A percentile compares a stretch with the other conserved stretches of the same genome.
These are phyloP conservation scores for Diplodus sargus DNA, from an alignment of 2,797 vertebrate genomes.

Conservation along the genomic window DNA sequence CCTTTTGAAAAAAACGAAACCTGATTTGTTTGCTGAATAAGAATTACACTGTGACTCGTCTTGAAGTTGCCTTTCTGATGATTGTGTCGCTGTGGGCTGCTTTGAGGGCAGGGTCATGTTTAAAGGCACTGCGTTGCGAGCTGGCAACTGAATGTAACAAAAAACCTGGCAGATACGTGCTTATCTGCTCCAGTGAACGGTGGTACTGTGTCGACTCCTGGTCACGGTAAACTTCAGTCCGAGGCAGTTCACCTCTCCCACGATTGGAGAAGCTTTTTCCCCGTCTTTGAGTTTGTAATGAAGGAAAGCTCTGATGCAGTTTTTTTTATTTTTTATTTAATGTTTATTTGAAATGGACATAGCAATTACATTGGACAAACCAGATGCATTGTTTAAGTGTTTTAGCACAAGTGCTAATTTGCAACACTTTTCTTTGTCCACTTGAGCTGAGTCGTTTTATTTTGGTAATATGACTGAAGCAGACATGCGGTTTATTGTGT, in stretches of 20 bases:
- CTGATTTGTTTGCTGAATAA: conserved; percentile 55
- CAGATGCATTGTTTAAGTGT: too few species aligned
- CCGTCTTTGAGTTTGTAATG: conserved; percentile 21
- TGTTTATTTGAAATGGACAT: too few species aligned
- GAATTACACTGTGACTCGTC: conserved; percentile 78
- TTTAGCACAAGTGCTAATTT: too few species aligned
- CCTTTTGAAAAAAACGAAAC: conserved; percentile 29
- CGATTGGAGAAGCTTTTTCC: conserved; percentile 8
- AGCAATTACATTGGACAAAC: too few species aligned
- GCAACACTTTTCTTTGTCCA: too few species aligned
- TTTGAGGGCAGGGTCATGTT: conserved; percentile 36
- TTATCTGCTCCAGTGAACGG: conserved; percentile 41
- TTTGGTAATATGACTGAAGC: conserved; percentile 34
- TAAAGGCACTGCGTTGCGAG: conserved; percentile 45
- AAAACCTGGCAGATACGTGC: conserved; percentile 52
- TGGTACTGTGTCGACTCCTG: conserved; percentile 22
- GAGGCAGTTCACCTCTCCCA: conserved; percentile 5
- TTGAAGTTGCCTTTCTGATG: conserved; percentile 78
- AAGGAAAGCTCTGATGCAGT: conserved; percentile 20
- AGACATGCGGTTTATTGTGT: conserved; percentile 44
- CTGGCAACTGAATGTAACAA: conserved; percentile 79
- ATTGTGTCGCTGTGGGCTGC: conserved; percentile 64
- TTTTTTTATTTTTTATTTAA: too few species aligned
- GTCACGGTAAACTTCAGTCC: conserved; percentile 5
- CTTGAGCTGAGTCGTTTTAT: conserved; percentile 34